Evolutionary conservation across 2,113 vertebrate genomes (phyloP).

Genomic region (Pachypanchax playfairii): DNA sequence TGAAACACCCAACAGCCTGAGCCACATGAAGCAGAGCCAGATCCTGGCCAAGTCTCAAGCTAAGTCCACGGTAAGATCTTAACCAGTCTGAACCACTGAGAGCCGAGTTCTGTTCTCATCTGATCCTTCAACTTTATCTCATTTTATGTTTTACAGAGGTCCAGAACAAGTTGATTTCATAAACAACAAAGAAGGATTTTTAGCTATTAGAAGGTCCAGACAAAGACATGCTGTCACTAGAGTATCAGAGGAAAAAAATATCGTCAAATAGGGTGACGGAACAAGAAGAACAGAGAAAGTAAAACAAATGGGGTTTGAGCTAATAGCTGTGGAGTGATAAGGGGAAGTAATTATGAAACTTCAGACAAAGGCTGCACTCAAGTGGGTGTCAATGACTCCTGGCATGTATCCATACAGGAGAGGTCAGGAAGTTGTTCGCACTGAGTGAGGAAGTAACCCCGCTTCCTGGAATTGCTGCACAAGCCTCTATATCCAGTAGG

Average conservation of each 20-base stretch:
- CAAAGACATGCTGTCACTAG: neutral
- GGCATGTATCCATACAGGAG: slow-evolving; percentile 68
- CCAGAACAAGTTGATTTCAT: neutral
- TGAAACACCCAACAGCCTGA: no score
- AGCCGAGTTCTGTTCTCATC: neutral
- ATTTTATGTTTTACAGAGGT: neutral
- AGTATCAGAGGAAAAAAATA: slow-evolving; percentile 26
- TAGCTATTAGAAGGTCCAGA: no score
- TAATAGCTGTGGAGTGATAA: slow-evolving; percentile 70
- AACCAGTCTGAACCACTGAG: neutral
- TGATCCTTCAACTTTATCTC: neutral
- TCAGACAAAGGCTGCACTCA: slow-evolving; percentile 64
- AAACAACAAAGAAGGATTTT: neutral
- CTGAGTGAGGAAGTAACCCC: slow-evolving; percentile 81
- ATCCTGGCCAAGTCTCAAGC: no score
- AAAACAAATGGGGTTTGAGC: slow-evolving; percentile 40
- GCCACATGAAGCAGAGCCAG: no score
- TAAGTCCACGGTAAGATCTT: no score
- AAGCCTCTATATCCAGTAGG: slow-evolving; percentile 63
- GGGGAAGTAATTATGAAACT: slow-evolving; percentile 75
- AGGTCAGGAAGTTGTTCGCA: slow-evolving; percentile 83
- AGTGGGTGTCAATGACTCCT: slow-evolving; percentile 61
- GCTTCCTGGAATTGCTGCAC: slow-evolving; percentile 80
- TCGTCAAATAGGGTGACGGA: slow-evolving; percentile 2
- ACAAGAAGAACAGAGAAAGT: neutral